Base-by-base conservation (phyloP, 2,113 vertebrate genomes). In the Elanus axillaris region DNA sequence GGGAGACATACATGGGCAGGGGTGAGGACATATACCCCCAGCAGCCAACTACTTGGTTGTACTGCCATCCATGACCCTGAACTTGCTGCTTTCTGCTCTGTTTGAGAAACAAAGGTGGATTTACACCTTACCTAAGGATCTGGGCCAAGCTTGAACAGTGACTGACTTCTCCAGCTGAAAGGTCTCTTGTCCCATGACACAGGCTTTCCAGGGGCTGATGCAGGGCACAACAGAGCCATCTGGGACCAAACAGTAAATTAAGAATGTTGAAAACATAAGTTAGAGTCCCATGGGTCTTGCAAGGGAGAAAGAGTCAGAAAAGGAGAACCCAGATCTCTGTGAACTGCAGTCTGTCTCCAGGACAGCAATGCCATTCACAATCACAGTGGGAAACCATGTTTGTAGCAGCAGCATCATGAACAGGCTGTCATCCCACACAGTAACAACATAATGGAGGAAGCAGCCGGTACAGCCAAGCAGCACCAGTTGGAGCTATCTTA, bases 31-130 rank as follows among this genome's bases (percentile, higher is more conserved):
- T 0, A 0, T 25, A 42, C 7, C 26, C 52, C 7, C 18, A 68
- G 52, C 18, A 81, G 69, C 81, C 66, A 47, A 32, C 2, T 2
- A 9, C 0, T 0, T 36, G 45, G 25, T 16, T 60, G 9, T 40
- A 59, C 83, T 76, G 67, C 64, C 50, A 58, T 25, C 23, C 11
- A 0, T 3, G 1, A 81, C 40, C 45, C 76, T 42, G 34, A 62
- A 27, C 68, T n/a, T 76, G 34, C 52, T 62, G 55, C 66, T 82
- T 63, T 29, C 45, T 62, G 45, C 59, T 69, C 31, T 48, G 42
- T 74, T 94, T 81, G 50, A 87, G 84, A 76, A 96, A 83, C 42
- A 74, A 26, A 0, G 1, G 36, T 22, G 83, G 34, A 68, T 72
- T 76, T 60, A 73, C 52, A 34, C 81, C 59, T 93, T 60, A 84